Evolutionary conservation across 2,888 invertebrate species (phyloP).

Genomic region (Shargacucullia verbasci): DNA sequence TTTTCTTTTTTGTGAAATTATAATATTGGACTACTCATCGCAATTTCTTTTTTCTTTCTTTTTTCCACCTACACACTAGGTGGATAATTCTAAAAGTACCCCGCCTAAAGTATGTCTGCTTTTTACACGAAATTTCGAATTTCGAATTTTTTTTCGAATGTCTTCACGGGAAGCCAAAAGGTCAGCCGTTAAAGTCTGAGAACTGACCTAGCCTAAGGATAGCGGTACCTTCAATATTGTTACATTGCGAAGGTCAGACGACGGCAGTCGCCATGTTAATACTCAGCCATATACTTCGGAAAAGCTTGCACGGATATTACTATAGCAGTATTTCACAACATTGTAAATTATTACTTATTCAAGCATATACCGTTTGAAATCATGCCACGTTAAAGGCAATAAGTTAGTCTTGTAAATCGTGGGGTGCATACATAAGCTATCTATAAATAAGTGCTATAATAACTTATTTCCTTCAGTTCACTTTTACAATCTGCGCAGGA

Average conservation of each 20-base stretch:
- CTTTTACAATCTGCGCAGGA: constrained; percentile 35
- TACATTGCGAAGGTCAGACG: not conserved
- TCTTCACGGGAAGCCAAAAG: too few species aligned
- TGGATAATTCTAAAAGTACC: too few species aligned
- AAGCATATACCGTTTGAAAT: constrained; percentile 39
- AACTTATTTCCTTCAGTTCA: constrained; percentile 39
- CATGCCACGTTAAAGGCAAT: constrained; percentile 39
- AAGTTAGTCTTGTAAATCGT: constrained; percentile 45
- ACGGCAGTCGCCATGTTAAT: not conserved
- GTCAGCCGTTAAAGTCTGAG: too few species aligned
- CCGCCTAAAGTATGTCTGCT: too few species aligned
- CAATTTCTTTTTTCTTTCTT: too few species aligned
- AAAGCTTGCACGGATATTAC: constrained; percentile 23
- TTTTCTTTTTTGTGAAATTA: too few species aligned
- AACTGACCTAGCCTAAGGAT: not conserved
- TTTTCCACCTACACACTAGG: too few species aligned
- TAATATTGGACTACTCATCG: too few species aligned
- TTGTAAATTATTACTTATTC: constrained; percentile 24
- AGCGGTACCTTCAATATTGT: not conserved
- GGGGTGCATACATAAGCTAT: constrained; percentile 28
- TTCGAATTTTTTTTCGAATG: too few species aligned
- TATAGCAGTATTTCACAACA: constrained; percentile 26
- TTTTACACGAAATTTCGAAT: too few species aligned
- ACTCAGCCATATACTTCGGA: not conserved
- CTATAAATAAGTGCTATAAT: constrained; percentile 46